Evolutionary conservation across 2,113 vertebrate species (phyloP).

Genomic region (Perca schrenkii): DNA sequence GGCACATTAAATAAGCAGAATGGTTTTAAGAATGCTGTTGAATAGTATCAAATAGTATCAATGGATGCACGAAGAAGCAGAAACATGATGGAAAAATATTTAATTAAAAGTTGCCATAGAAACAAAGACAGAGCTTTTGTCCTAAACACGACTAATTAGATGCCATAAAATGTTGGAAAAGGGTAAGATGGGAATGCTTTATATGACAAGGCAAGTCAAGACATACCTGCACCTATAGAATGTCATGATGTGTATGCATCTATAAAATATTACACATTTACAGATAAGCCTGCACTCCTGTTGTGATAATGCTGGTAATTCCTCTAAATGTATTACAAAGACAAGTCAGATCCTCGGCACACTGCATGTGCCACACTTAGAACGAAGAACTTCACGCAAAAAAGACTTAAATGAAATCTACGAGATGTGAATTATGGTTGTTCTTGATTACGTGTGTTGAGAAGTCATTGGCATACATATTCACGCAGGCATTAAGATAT

Average conservation of each 20-base stretch:
- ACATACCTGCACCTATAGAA: not conserved
- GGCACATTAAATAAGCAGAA: not conserved
- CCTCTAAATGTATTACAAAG: slow-evolving; percentile 8
- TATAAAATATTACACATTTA: not conserved
- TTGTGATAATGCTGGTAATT: slow-evolving; percentile 30
- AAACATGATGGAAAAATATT: not conserved
- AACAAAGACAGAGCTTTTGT: slow-evolving; percentile 37
- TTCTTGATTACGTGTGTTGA: slow-evolving; percentile 15
- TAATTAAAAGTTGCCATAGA: slow-evolving; percentile 50
- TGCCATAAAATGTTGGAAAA: not conserved
- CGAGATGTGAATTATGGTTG: not conserved
- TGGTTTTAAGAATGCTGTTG: not conserved
- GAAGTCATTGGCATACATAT: not conserved
- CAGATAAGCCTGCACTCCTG: not conserved
- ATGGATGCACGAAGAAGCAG: not conserved
- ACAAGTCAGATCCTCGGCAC: not conserved
- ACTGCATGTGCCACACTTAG: not conserved
- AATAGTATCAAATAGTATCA: not conserved
- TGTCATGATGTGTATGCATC: not conserved
- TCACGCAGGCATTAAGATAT: slow-evolving; percentile 9
- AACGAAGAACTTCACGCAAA: not conserved
- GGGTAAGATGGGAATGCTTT: not conserved
- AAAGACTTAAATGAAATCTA: not conserved
- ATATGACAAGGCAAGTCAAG: not conserved
- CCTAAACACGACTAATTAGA: slow-evolving; percentile 17